Percentiles rank a stretch among this genome's conserved stretches.
Conservation (phyloP, 2,113 vertebrate genomes). For the Eubucco bourcierii region DNA sequence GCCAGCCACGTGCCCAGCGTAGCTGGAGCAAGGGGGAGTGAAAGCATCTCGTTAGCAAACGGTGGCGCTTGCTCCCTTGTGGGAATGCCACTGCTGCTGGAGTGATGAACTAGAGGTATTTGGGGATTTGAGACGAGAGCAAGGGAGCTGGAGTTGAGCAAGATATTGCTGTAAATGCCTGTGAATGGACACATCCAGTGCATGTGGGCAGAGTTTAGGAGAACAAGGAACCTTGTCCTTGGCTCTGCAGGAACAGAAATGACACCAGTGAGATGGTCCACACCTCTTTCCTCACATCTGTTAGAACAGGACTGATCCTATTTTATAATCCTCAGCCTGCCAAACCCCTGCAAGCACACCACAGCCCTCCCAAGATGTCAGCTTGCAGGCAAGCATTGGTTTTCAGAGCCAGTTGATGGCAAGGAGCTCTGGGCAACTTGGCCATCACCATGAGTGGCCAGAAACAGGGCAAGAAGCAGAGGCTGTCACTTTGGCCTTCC, state of each 20-base stretch:
- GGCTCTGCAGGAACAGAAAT: background rate
- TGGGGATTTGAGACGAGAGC: background rate
- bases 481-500: background rate
- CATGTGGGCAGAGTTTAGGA: background rate
- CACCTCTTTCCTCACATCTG: background rate
- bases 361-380: background rate
- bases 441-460: accelerated
- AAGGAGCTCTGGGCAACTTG: background rate
- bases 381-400: background rate
- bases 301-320: background rate
- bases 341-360: background rate
- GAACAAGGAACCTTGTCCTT: background rate
- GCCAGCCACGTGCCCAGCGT: background rate
- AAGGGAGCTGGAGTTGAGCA: background rate
- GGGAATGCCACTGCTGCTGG: background rate
- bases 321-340: background rate
- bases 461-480: background rate
- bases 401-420: background rate
- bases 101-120: background rate
- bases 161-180: background rate
- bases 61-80: background rate
- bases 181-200: background rate
- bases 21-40: background rate
- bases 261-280: background rate
- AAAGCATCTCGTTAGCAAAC: background rate